phyloP scores from a whole-genome alignment of 37 sponge, comb jelly and placozoan species.

The Aplysina aerophoba region DNA sequence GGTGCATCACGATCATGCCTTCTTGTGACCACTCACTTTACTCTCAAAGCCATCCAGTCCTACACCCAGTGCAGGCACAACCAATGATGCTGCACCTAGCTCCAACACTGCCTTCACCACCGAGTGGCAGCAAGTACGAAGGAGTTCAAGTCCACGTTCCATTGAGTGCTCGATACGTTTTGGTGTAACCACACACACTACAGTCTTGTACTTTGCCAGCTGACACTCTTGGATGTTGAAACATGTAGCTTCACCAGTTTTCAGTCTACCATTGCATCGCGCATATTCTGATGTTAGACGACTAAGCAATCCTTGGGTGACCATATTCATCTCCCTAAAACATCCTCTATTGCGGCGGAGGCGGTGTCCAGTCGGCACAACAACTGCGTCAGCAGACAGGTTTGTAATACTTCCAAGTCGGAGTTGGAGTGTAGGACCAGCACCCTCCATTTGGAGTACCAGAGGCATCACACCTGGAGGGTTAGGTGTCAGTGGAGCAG shows the following conservation, averaged over 20 bases:
- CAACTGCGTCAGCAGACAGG: not conserved
- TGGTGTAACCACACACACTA: conserved; percentile 14
- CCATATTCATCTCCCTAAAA: not conserved
- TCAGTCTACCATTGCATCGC: not conserved
- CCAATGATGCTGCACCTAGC: not conserved
- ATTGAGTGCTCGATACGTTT: not conserved
- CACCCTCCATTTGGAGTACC: too few relatives aligned
- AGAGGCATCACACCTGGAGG: too few relatives aligned
- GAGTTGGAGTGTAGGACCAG: not conserved
- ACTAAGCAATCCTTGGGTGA: not conserved
- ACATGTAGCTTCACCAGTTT: not conserved
- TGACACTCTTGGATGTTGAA: not conserved
- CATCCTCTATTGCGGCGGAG: conserved; percentile 4
- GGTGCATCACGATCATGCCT: too few relatives aligned
- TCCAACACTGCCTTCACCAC: not conserved
- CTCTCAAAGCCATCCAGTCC: not conserved
- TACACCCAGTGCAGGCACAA: not conserved
- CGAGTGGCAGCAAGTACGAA: not conserved
- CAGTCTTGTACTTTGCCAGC: not conserved
- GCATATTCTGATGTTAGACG: not conserved
- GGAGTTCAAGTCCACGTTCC: not conserved
- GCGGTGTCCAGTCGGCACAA: not conserved
- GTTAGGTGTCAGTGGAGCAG: too few relatives aligned
- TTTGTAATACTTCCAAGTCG: not conserved
- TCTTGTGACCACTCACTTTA: not conserved